A percentile compares a stretch with the other conserved stretches of the same genome.
Conservation (phyloP, 1,140 invertebrate species). For the Onthophagus taurus region DNA sequence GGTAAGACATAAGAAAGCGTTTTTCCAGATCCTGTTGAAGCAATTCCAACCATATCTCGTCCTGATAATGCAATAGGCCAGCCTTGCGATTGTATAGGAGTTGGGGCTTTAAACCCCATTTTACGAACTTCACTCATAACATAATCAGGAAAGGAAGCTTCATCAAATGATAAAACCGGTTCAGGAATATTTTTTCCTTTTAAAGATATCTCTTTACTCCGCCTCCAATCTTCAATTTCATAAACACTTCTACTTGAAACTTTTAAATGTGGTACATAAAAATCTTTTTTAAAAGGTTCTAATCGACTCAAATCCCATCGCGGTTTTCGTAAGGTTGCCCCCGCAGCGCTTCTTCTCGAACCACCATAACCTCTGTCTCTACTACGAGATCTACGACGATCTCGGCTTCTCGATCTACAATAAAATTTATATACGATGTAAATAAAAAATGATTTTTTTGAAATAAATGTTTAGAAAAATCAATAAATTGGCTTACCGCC, state of each 20-base stretch:
- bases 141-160: constrained; percentile 73
- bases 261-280: constrained; percentile 72
- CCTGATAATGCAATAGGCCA: constrained; percentile 92
- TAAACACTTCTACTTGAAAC: constrained; percentile 58
- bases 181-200: constrained; percentile 61
- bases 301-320: constrained; percentile 63
- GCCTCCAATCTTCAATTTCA: constrained; percentile 66
- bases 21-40: constrained; percentile 92
- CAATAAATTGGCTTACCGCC: constrained; percentile 20
- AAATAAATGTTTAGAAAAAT: constrained; percentile 2
- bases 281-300: constrained; percentile 86
- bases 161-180: constrained; percentile 73
- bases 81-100: constrained; percentile 81
- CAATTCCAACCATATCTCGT: constrained; percentile 89
- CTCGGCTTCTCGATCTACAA: constrained; percentile 23
- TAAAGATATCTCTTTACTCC: constrained; percentile 69
- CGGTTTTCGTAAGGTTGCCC: constrained; percentile 52
- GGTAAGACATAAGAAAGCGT: constrained; percentile 76
- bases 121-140: constrained; percentile 70
- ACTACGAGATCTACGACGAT: constrained; percentile 24
- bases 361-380: constrained; percentile 41
- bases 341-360: constrained; percentile 41
- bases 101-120: constrained; percentile 75
- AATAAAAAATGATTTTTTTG: not conserved
- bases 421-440: not conserved